Conservation (phyloP, 2,113 vertebrate species). For the Silurus glanis region DNA sequence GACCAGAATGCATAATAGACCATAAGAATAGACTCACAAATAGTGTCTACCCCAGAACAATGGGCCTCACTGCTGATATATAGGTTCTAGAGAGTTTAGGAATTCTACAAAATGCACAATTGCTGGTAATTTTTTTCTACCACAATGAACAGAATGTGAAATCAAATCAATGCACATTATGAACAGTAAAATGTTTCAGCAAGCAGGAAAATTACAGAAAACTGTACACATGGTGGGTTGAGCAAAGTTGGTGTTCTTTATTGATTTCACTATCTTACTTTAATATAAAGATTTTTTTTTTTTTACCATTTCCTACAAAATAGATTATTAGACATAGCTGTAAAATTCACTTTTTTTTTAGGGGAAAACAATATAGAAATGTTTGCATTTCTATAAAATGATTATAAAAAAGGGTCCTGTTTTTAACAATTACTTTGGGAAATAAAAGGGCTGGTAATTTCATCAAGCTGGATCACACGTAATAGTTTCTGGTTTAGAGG, state of each 20-base stretch:
- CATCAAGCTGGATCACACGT: neutral
- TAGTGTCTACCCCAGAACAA: neutral
- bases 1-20: constrained; percentile 3
- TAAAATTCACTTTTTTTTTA: neutral
- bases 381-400: neutral
- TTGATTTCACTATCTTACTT: neutral
- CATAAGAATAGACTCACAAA: neutral
- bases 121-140: neutral
- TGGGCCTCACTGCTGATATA: neutral
- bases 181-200: neutral
- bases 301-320: neutral
- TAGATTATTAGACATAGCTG: neutral
- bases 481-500: neutral
- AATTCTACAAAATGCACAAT: neutral
- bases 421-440: neutral
- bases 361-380: neutral
- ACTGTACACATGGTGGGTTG: neutral
- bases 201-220: neutral
- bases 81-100: neutral
- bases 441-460: neutral
- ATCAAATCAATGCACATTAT: neutral
- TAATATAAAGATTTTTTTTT: neutral
- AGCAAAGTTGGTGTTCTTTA: neutral
- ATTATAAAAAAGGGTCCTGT: neutral
- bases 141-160: neutral